These are phyloP conservation scores for Ceyx melanurus DNA, from an alignment of 2,113 vertebrate genomes.

Conservation along the genomic window DNA sequence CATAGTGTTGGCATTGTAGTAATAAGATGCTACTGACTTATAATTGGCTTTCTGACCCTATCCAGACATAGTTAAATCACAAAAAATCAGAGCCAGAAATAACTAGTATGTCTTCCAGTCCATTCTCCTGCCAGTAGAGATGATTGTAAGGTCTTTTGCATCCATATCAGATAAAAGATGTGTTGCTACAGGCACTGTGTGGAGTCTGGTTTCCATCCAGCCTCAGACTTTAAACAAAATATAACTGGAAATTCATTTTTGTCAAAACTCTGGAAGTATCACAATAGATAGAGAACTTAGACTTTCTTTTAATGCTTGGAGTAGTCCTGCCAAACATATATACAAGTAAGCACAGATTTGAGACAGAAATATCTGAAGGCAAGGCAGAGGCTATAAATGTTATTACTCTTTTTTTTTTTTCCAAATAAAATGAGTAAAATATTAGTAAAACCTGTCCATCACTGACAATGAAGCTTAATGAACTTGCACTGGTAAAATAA, in stretches of 20 bases:
- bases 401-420: background rate
- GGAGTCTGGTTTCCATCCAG: conserved; percentile 40
- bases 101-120: background rate
- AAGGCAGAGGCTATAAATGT: background rate
- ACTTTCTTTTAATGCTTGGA: conserved; percentile 20
- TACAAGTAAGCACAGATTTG: background rate
- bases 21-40: background rate
- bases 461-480: background rate
- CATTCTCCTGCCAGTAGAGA: background rate
- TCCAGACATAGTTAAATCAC: background rate
- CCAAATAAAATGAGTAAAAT: background rate
- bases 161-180: background rate
- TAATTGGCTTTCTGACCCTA: background rate
- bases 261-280: background rate
- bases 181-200: background rate
- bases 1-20: background rate
- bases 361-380: background rate
- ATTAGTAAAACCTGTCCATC: background rate
- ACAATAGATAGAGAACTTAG: background rate
- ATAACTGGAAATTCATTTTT: conserved; percentile 15
- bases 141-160: background rate
- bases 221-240: conserved; percentile 56
- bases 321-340: conserved; percentile 12
- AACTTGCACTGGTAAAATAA: background rate
- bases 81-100: background rate